Percentiles rank a stretch among this genome's conserved stretches.
These are phyloP conservation scores for Trochalopteron elliotii DNA, from an alignment of 2,113 vertebrate species.

Conservation along the genomic window DNA sequence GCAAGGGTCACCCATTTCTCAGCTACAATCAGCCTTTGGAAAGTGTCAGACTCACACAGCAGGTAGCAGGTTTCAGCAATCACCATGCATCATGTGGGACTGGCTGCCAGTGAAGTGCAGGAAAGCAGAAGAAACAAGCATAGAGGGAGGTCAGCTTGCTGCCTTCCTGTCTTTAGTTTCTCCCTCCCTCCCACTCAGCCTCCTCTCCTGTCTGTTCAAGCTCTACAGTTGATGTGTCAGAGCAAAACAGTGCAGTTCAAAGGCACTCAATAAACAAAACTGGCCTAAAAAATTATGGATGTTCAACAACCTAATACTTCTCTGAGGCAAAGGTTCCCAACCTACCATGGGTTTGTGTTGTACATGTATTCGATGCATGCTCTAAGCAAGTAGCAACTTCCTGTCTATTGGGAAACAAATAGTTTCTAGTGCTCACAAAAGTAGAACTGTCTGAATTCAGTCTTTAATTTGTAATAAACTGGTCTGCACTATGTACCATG, in stretches of 20 bases:
- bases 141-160: neutral
- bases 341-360: neutral
- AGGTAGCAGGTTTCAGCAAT: constrained; percentile 32
- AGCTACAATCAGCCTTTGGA: constrained; percentile 32
- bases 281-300: neutral
- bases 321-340: neutral
- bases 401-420: neutral
- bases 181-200: neutral
- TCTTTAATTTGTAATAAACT: neutral
- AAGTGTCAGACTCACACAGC: constrained; percentile 9
- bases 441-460: neutral
- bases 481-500: neutral
- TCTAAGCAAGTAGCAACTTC: neutral
- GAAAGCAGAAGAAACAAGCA: constrained; percentile 6
- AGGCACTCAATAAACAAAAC: neutral
- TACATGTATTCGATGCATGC: neutral
- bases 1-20: constrained; percentile 39
- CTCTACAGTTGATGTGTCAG: neutral
- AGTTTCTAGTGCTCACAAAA: neutral
- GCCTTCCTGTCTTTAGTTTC: neutral
- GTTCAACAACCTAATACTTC: neutral
- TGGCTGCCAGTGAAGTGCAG: neutral
- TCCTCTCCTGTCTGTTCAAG: neutral
- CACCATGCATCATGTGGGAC: neutral
- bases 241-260: neutral